Evolutionary conservation across 2,888 invertebrate species (phyloP).

Genomic region (Serripes groenlandicus): DNA sequence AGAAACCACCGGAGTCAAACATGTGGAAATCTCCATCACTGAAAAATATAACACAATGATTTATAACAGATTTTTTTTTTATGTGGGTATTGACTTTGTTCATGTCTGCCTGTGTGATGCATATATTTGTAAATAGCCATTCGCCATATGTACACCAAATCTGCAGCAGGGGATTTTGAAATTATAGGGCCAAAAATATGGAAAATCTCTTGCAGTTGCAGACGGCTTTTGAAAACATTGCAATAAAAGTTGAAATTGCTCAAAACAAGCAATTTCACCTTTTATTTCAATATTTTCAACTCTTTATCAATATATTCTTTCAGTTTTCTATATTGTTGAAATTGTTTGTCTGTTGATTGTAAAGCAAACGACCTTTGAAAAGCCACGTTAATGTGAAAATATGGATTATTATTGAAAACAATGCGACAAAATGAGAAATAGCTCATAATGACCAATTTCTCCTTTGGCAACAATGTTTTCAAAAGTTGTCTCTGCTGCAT

Average conservation of each 20-base stretch:
- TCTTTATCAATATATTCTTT: not conserved
- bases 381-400: not conserved
- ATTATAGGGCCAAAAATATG: no score
- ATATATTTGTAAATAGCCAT: no score
- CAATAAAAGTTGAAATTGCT: not conserved
- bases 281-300: not conserved
- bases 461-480: not conserved
- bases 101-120: no score
- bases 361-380: no score
- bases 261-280: not conserved
- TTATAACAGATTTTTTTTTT: no score
- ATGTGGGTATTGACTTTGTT: no score
- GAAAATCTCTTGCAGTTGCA: no score
- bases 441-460: not conserved
- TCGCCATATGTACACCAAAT: no score
- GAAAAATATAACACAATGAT: slow-evolving; percentile 41
- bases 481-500: not conserved
- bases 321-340: no score
- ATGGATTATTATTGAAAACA: not conserved
- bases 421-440: not conserved
- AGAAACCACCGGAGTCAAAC: slow-evolving; percentile 95
- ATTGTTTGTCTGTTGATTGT: no score
- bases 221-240: not conserved
- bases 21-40: slow-evolving; percentile 91
- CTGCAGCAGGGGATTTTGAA: no score